A percentile compares a stretch with the other conserved stretches of the same genome.
These are phyloP conservation scores for Suricata suricatta DNA, from an alignment of 2,113 vertebrate genomes.

Conservation along the genomic window DNA sequence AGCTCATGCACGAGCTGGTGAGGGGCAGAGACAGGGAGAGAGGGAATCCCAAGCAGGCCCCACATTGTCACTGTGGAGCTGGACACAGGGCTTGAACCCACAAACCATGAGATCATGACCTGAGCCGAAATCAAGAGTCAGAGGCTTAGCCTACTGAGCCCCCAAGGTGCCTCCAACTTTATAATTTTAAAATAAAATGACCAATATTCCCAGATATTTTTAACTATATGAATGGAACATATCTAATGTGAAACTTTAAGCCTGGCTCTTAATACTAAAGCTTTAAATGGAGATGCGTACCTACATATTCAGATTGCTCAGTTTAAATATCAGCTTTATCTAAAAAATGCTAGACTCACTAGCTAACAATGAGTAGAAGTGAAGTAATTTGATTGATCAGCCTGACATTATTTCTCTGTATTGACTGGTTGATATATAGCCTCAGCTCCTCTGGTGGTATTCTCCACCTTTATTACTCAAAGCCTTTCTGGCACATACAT, in stretches of 20 bases:
- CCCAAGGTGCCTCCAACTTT: neutral
- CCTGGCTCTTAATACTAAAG: neutral
- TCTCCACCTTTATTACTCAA: neutral
- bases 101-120: too few relatives aligned
- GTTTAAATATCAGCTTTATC: neutral
- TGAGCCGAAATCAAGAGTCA: too few relatives aligned
- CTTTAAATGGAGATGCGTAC: neutral
- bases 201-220: neutral
- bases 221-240: neutral
- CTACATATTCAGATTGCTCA: neutral
- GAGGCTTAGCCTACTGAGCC: too few relatives aligned
- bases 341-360: neutral
- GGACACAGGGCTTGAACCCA: too few relatives aligned
- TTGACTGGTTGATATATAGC: neutral
- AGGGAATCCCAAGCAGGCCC: too few relatives aligned
- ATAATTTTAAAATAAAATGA: neutral
- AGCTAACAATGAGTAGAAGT: neutral
- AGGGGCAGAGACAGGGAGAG: too few relatives aligned
- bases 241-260: neutral
- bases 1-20: too few relatives aligned
- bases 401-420: neutral
- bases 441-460: neutral
- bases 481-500: neutral
- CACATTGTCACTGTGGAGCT: too few relatives aligned
- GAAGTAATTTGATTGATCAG: neutral